Evolutionary conservation across 1,140 invertebrate species (phyloP), one percentile per base, ranked within the genome.

Genomic region (Platorchestia sp.): DNA sequence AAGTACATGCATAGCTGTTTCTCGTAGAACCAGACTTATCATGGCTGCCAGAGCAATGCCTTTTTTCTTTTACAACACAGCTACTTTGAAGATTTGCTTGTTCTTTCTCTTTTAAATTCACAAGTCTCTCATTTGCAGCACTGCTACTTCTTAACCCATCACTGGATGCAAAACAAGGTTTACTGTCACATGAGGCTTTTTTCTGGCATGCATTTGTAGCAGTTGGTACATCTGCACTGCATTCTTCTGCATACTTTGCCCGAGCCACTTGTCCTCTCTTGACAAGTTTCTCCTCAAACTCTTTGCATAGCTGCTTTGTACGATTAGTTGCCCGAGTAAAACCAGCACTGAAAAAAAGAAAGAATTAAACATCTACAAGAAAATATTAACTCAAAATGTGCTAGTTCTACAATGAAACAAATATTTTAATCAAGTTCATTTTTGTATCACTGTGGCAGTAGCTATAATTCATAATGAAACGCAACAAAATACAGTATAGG

Each of bases 251-350:
- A 51, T 95, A 96, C 27, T 96, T 95, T 44, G 96, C 91, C 45
- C 95, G 95, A 5, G 95, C 93, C 27, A 45, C 86, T 16, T 86
- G 19, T 95, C 51, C 95, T 95, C 96, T 95, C 51, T 95, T 96
- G 42, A 96, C 89, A 42, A 96, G 89, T 43, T 95, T 96, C 41
- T 96, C 96, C 27, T 96, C 95, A 95, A 96, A 95, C 42, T 51
- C 89, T 0, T 95, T 95, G 91, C 96, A 96, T 0, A 96, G 86
- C 40, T 86, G 19, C 51, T 95, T 96, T 40, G 96, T 86, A 45
- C 95, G 95, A 47, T 95, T 95, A 43, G 96, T 96, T 44, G 96
- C 96, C 75, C 95, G 95, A 90, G 95, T 95, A 22, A 96, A 86
- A 51, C 93, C 45, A 41, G 96, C 95, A 75, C 95, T 96, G 47